Evolutionary conservation across 2,888 invertebrate genomes (phyloP).

Genomic region (Agrochola lychnidis): DNA sequence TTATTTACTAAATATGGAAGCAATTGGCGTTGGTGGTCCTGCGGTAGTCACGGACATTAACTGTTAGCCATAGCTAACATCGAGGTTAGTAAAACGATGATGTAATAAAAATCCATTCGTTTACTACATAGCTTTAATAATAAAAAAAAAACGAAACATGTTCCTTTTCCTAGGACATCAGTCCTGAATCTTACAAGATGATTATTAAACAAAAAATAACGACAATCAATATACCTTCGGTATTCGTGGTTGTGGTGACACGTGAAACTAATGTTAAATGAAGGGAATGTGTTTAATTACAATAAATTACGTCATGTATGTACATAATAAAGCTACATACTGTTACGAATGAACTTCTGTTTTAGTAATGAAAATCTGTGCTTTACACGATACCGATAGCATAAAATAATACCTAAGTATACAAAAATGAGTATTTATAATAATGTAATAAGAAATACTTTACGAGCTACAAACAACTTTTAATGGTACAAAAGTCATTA

Average conservation of each 20-base stretch:
- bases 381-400: constrained; percentile 40
- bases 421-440: constrained; percentile 64
- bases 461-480: constrained; percentile 15
- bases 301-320: constrained; percentile 59
- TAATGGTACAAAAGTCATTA: constrained; percentile 17
- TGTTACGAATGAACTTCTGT: constrained; percentile 32
- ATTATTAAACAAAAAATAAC: constrained; percentile 58
- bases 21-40: no score
- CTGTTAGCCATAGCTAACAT: background rate
- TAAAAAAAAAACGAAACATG: constrained; percentile 59
- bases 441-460: constrained; percentile 31
- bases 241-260: constrained; percentile 40
- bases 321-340: constrained; percentile 46
- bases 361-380: constrained; percentile 19
- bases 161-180: constrained; percentile 35
- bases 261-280: constrained; percentile 42
- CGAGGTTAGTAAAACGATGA: background rate
- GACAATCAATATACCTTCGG: constrained; percentile 54
- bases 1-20: no score
- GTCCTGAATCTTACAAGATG: constrained; percentile 40
- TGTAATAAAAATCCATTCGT: constrained; percentile 24
- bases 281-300: constrained; percentile 65
- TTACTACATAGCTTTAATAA: constrained; percentile 65
- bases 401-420: constrained; percentile 40
- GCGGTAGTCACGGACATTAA: no score